Evolutionary conservation across 1,140 invertebrate species (phyloP), one percentile per base, ranked within the genome.

Genomic region (Listronotus bonariensis): DNA sequence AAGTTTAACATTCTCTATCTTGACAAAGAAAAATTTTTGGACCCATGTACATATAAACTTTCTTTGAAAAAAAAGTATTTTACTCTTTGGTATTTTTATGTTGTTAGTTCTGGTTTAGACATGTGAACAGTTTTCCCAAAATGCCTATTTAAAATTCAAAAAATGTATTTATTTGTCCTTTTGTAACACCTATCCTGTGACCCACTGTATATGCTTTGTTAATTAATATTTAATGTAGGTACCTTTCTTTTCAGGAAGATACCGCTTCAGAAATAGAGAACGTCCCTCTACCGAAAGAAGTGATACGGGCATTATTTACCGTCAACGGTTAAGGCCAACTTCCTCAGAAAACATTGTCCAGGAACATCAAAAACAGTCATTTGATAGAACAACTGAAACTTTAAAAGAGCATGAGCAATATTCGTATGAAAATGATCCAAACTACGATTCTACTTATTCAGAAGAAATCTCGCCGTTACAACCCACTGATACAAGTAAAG

Each of bases 301-400:
- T n/a, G 42, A 55, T 18, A 26, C 26, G 0, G 45, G 40, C 9
- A 36, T 31, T 9, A 20, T 53, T 9, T 43, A 57, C 32, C 32
- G 62, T n/a, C 56, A 65, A 57, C 53, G 62, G 6, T 34, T 56
- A 12, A 54, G 45, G 8, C 62, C 62, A 17, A 15, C 34, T 1
- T 52, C 34, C 26, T 11, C 55, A 2, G 20, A 45, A 45, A 43
- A 57, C 2, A 32, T 45, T 11, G 10, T 42, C 11, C 46, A 45
- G 17, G 26, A 41, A n/a, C 32, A 31, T n/a, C 11, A 40, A 26
- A 60, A 60, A 51, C 32, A 45, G 10, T 51, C 45, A 20, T 52
- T 46, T 12, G 67, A 65, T 20, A 62, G 65, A 53, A 45, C 57
- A 1, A 41, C 54, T 15, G 58, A 65, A 57, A 34, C 64, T 8